phyloP scores from a whole-genome alignment of 2,888 invertebrate species.

The Drosophila tanythrix region DNA sequence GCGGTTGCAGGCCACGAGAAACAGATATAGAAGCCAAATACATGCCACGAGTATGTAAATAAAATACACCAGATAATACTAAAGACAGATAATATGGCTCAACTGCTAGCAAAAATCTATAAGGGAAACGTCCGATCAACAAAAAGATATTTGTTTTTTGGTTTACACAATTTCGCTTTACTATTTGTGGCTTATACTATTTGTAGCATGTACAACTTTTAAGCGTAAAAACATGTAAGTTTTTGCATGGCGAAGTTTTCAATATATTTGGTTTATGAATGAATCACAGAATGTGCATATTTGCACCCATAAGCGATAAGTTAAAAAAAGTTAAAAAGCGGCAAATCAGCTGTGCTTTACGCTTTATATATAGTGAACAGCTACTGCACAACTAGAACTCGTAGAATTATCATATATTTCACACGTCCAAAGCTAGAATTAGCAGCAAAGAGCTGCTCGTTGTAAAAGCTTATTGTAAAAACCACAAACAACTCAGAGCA shows the following conservation, averaged over 20 bases:
- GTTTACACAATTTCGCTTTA: background rate
- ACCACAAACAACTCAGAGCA: slow-evolving; percentile 15
- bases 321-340: background rate
- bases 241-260: slow-evolving; percentile 42
- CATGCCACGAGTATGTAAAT: slow-evolving; percentile 31
- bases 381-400: background rate
- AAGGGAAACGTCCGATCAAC: slow-evolving; percentile 1
- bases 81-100: slow-evolving; percentile 41
- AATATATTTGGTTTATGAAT: slow-evolving; percentile 32
- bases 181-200: background rate
- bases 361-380: background rate
- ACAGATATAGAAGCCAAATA: slow-evolving; percentile 27
- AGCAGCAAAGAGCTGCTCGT: background rate
- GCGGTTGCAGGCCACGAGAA: slow-evolving; percentile 46
- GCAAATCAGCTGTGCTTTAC: background rate
- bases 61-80: slow-evolving; percentile 45
- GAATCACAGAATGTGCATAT: slow-evolving; percentile 37
- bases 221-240: slow-evolving; percentile 38
- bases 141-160: slow-evolving; percentile 29
- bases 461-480: slow-evolving; percentile 11
- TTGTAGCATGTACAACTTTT: slow-evolving; percentile 7
- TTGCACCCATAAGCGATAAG: background rate
- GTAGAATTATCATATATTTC: background rate
- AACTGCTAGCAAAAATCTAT: slow-evolving; percentile 27
- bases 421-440: slow-evolving; percentile 5